A percentile compares a stretch with the other conserved stretches of the same genome.
These are phyloP conservation scores for Acholoe squamosa DNA, from an alignment of 2,888 invertebrate species.

Conservation along the genomic window DNA sequence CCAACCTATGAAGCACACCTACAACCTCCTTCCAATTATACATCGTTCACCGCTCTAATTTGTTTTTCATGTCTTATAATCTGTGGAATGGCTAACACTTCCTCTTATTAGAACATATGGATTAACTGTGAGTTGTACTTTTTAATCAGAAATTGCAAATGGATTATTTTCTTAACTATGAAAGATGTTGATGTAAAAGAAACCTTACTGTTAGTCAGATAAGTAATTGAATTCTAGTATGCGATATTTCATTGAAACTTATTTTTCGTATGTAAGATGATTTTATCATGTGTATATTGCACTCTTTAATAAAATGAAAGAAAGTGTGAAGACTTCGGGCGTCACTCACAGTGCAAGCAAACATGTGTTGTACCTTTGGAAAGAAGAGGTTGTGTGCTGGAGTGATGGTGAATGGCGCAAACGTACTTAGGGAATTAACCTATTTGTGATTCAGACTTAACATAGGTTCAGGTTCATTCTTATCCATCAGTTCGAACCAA, in stretches of 20 bases:
- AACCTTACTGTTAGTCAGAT: constrained; percentile 13
- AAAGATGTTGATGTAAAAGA: neutral
- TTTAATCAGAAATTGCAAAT: neutral
- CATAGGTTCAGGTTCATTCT: constrained; percentile 8
- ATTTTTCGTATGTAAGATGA: neutral
- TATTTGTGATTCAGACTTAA: constrained; percentile 25
- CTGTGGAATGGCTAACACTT: constrained; percentile 50
- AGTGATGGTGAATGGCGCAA: constrained; percentile 54
- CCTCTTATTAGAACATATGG: neutral
- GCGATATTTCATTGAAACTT: neutral
- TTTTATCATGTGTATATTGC: constrained; percentile 7
- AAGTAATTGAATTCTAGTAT: neutral
- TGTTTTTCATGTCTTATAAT: neutral
- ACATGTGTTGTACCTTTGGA: constrained; percentile 54
- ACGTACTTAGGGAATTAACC: constrained; percentile 51
- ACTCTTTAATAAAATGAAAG: constrained; percentile 3
- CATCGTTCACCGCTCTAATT: neutral
- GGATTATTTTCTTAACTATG: constrained; percentile 40
- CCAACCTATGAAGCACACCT: neutral
- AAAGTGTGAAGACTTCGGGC: constrained; percentile 34
- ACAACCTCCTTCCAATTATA: neutral
- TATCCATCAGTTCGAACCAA: neutral
- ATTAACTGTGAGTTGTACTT: neutral
- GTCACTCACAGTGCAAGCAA: constrained; percentile 55
- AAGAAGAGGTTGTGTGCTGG: constrained; percentile 50